Evolutionary conservation across 2,888 invertebrate species (phyloP).

Genomic region (Heliothis peltigera): DNA sequence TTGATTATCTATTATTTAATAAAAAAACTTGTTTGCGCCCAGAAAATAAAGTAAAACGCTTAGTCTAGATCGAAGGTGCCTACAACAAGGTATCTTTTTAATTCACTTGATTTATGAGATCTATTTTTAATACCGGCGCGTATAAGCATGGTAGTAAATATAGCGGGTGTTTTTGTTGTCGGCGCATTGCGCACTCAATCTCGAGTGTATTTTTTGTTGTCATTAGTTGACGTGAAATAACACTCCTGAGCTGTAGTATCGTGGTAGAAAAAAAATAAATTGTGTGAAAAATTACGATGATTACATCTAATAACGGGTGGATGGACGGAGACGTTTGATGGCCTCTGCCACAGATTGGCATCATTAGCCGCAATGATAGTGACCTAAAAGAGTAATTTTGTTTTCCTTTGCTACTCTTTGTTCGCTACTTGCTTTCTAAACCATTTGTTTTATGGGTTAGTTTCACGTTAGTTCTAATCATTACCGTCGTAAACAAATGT

Average conservation of each 20-base stretch:
- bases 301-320: slow-evolving; percentile 87
- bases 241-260: slow-evolving; percentile 78
- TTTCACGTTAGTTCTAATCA: slow-evolving; percentile 30
- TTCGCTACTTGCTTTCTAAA: slow-evolving; percentile 69
- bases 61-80: slow-evolving; percentile 45
- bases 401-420: slow-evolving; percentile 77
- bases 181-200: slow-evolving; percentile 69
- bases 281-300: slow-evolving; percentile 90
- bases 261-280: slow-evolving; percentile 85
- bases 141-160: slow-evolving; percentile 65
- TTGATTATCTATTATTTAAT: slow-evolving; percentile 55
- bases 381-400: slow-evolving; percentile 84
- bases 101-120: slow-evolving; percentile 62
- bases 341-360: slow-evolving; percentile 84
- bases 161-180: slow-evolving; percentile 61
- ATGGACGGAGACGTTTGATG: slow-evolving; percentile 82
- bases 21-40: slow-evolving; percentile 34
- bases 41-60: slow-evolving; percentile 43
- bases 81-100: slow-evolving; percentile 57
- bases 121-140: slow-evolving; percentile 57
- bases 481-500: slow-evolving; percentile 39
- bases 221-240: slow-evolving; percentile 87
- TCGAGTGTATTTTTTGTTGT: slow-evolving; percentile 83
- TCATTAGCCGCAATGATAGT: slow-evolving; percentile 88
- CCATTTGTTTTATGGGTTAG: slow-evolving; percentile 42